phyloP scores from a whole-genome alignment of 2,888 invertebrate species.

The Epinotia ramella region DNA sequence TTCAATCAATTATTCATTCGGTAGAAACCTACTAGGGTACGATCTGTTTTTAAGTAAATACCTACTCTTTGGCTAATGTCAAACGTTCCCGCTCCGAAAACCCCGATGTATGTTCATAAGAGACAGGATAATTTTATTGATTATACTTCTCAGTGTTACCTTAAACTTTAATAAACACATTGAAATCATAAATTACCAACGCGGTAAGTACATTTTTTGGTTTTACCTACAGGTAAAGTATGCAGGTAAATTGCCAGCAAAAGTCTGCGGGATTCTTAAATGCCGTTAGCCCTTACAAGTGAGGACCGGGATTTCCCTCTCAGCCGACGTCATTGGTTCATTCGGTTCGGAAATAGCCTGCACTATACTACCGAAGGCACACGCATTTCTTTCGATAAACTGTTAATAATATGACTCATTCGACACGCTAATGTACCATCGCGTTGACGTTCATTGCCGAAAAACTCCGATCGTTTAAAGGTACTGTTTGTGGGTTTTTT shows the following conservation, averaged over 20 bases:
- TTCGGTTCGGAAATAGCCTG: constrained; percentile 26
- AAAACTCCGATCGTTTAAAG: constrained; percentile 20
- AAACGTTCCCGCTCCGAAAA: too few species aligned
- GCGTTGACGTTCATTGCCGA: constrained; percentile 29
- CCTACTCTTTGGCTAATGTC: too few species aligned
- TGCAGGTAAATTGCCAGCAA: not conserved
- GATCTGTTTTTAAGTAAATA: too few species aligned
- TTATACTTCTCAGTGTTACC: too few species aligned
- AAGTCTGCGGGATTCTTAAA: not conserved
- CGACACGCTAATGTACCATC: constrained; percentile 20
- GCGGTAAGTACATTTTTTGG: too few species aligned
- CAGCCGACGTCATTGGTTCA: constrained; percentile 32
- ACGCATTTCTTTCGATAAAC: not conserved
- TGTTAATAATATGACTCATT: constrained; percentile 27
- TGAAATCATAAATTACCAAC: too few species aligned
- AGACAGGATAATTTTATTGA: too few species aligned
- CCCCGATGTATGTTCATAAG: too few species aligned
- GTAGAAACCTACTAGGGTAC: too few species aligned
- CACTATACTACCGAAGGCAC: not conserved
- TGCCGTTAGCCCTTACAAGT: constrained; percentile 22
- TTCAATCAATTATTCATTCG: too few species aligned
- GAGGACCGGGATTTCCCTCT: constrained; percentile 33
- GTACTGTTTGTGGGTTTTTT: constrained; percentile 19
- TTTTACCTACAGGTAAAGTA: not conserved
- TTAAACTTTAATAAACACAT: too few species aligned